Conservation (phyloP, 2,888 invertebrate genomes). For the Morpho deidamia region DNA sequence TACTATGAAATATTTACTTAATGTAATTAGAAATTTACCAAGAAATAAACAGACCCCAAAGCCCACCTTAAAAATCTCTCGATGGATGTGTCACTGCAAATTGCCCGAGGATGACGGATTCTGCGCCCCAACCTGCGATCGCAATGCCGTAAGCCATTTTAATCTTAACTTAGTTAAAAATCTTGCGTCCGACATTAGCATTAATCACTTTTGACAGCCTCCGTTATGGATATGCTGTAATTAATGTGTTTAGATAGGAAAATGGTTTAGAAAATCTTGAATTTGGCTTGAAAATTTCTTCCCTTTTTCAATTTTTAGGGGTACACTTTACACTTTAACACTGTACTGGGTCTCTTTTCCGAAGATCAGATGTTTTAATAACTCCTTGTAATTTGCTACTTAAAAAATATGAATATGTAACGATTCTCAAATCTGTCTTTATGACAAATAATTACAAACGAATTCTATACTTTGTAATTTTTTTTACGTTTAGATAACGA, state of each 20-base stretch:
- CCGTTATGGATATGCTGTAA: conserved; percentile 70
- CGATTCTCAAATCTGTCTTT: too few relatives aligned
- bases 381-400: too few relatives aligned
- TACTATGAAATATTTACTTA: too few relatives aligned
- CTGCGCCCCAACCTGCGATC: conserved; percentile 61
- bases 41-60: not conserved
- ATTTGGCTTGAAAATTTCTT: not conserved
- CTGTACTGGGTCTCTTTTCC: too few relatives aligned
- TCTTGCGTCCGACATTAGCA: conserved; percentile 74
- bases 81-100: conserved; percentile 75
- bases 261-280: conserved; percentile 4
- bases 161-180: conserved; percentile 78
- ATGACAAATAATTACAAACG: too few relatives aligned
- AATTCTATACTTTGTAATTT: too few relatives aligned
- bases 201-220: conserved; percentile 74
- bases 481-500: too few relatives aligned
- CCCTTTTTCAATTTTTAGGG: too few relatives aligned
- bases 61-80: conserved; percentile 62
- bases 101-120: conserved; percentile 73
- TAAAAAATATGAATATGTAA: too few relatives aligned
- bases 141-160: conserved; percentile 76
- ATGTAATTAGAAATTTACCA: not conserved
- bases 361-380: too few relatives aligned
- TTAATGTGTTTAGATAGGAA: conserved; percentile 36
- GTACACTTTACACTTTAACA: too few relatives aligned